Evolutionary conservation across 2,888 invertebrate species (phyloP).

Genomic region (Dromius quadrimaculatus): DNA sequence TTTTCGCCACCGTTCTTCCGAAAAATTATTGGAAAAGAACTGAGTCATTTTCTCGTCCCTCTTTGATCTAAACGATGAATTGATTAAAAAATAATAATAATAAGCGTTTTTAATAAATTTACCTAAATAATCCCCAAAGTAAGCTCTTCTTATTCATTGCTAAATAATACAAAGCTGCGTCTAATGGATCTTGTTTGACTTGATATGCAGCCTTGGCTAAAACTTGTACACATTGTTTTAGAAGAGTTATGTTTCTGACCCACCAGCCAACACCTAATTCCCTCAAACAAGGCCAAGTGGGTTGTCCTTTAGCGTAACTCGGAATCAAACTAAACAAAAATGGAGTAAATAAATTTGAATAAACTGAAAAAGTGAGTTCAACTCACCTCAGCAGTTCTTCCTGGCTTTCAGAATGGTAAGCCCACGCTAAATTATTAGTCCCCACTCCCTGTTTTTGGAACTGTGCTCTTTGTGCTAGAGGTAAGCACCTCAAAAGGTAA

Average conservation of each 20-base stretch:
- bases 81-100: not conserved
- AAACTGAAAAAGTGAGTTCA: not conserved
- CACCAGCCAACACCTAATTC: conserved; percentile 97
- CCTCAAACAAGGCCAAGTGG: conserved; percentile 90
- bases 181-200: conserved; percentile 92
- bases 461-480: conserved; percentile 86
- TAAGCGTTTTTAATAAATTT: conserved; percentile 5
- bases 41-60: conserved; percentile 91
- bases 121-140: conserved; percentile 90
- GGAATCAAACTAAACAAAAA: conserved; percentile 78
- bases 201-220: conserved; percentile 95
- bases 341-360: not conserved
- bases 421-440: conserved; percentile 96
- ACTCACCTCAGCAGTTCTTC: conserved; percentile 82
- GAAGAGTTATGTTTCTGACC: conserved; percentile 85
- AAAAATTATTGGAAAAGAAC: conserved; percentile 96
- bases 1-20: conserved; percentile 94
- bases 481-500: conserved; percentile 92
- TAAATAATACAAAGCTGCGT: conserved; percentile 96
- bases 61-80: conserved; percentile 72
- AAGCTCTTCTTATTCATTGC: conserved; percentile 98
- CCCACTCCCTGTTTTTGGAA: conserved; percentile 90
- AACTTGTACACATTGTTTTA: conserved; percentile 89
- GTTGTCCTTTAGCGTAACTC: conserved; percentile 84
- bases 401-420: conserved; percentile 98